phyloP scores from a whole-genome alignment of 2,113 vertebrate species.

The Cervus canadensis region DNA sequence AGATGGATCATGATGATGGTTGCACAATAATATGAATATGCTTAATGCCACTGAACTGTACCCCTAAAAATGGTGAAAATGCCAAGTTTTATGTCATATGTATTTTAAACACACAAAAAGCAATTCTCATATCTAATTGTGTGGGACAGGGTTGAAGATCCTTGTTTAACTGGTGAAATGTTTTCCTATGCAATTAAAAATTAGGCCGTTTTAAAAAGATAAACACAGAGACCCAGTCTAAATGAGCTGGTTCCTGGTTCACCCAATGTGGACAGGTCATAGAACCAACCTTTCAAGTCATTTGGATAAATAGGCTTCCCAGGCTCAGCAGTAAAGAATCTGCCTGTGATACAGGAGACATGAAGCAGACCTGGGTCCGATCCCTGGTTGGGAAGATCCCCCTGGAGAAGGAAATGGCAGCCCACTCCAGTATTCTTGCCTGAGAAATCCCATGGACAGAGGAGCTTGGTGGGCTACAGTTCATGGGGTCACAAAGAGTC shows the following conservation, averaged over 20 bases:
- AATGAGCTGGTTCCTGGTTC: background rate
- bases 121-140: background rate
- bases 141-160: background rate
- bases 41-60: background rate
- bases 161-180: background rate
- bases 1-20: background rate
- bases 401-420: background rate
- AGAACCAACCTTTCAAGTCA: background rate
- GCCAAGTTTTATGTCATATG: background rate
- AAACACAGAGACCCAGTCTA: background rate
- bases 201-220: background rate
- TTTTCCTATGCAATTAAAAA: background rate
- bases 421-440: background rate
- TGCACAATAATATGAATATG: background rate
- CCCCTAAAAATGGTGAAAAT: background rate
- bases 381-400: background rate
- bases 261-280: rapidly evolving
- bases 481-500: background rate
- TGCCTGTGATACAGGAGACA: background rate
- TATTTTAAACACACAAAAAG: background rate
- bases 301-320: background rate
- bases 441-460: background rate
- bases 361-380: background rate
- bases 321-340: background rate
- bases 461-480: rapidly evolving